Conservation (phyloP, 2,888 invertebrate genomes). For the Prosopocoilus inquinatus region DNA sequence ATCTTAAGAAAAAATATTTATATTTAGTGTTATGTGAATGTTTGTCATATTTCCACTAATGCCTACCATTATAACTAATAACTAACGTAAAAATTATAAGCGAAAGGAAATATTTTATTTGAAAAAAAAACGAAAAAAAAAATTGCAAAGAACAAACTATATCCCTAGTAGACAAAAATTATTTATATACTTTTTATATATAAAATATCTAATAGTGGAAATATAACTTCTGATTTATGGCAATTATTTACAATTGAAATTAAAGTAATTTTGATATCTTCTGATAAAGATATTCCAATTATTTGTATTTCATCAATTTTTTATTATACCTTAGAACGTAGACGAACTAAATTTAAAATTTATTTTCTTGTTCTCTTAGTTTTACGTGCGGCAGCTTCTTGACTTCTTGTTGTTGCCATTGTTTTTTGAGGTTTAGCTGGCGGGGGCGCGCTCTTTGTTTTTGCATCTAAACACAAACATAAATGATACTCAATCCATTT, state of each 20-base stretch:
- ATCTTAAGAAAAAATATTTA: slow-evolving; percentile 7
- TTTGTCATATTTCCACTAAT: slow-evolving; percentile 16
- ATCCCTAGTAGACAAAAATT: not conserved
- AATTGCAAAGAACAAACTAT: not conserved
- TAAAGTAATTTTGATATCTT: slow-evolving; percentile 13
- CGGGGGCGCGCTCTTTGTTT: slow-evolving; percentile 7
- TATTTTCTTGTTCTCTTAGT: slow-evolving; percentile 30
- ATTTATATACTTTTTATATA: not conserved
- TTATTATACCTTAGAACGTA: slow-evolving; percentile 8
- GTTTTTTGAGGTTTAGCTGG: slow-evolving; percentile 9
- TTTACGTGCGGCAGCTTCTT: slow-evolving; percentile 20
- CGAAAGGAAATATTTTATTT: not conserved
- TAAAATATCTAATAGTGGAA: slow-evolving; percentile 9
- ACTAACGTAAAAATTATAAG: not conserved
- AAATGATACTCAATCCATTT: not conserved
- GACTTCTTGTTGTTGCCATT: slow-evolving; percentile 4
- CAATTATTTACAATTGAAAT: slow-evolving; percentile 18
- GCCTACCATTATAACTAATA: not conserved
- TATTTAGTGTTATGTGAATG: slow-evolving; percentile 6
- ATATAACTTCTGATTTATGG: slow-evolving; percentile 16
- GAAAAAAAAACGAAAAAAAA: not conserved
- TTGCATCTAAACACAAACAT: slow-evolving; percentile 18
- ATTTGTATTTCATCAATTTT: slow-evolving; percentile 17
- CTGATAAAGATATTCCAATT: slow-evolving; percentile 11
- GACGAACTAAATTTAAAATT: slow-evolving; percentile 10